Percentiles rank a stretch among this genome's conserved stretches.
These are phyloP conservation scores for Calonectris borealis DNA, from an alignment of 2,113 vertebrate genomes.

Conservation along the genomic window DNA sequence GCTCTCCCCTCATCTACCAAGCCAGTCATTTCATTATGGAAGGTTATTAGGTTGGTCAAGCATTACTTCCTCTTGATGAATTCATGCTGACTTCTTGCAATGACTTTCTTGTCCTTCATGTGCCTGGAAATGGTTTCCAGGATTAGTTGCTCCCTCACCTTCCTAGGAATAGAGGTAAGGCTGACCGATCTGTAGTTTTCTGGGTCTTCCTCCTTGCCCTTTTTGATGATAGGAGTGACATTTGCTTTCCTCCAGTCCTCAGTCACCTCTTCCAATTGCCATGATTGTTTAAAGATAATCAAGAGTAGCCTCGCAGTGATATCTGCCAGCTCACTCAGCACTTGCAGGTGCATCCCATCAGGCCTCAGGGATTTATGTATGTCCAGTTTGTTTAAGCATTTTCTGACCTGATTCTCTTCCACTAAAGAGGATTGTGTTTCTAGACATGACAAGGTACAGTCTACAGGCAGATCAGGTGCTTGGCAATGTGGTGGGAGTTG, in stretches of 20 bases:
- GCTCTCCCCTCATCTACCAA: not conserved
- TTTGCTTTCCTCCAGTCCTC: not conserved
- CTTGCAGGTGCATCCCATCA: not conserved
- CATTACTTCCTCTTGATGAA: not conserved
- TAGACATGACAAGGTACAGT: not conserved
- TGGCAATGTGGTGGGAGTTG: not conserved
- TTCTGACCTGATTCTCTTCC: not conserved
- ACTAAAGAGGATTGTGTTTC: not conserved
- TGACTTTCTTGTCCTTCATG: not conserved
- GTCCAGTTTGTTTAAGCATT: not conserved
- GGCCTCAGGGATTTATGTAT: not conserved
- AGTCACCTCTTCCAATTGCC: not conserved
- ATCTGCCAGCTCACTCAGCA: not conserved
- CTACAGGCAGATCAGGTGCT: not conserved
- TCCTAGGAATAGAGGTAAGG: not conserved
- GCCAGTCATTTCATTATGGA: not conserved
- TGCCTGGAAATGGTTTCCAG: not conserved
- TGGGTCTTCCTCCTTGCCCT: not conserved
- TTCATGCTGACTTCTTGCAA: not conserved
- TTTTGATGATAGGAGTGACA: not conserved
- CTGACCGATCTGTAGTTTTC: not conserved
- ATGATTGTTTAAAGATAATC: not conserved
- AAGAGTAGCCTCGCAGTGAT: not conserved
- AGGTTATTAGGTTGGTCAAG: not conserved
- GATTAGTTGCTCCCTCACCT: not conserved